Conservation (phyloP, 2,797 vertebrate genomes). For the Enteromius unitaeniatus region DNA sequence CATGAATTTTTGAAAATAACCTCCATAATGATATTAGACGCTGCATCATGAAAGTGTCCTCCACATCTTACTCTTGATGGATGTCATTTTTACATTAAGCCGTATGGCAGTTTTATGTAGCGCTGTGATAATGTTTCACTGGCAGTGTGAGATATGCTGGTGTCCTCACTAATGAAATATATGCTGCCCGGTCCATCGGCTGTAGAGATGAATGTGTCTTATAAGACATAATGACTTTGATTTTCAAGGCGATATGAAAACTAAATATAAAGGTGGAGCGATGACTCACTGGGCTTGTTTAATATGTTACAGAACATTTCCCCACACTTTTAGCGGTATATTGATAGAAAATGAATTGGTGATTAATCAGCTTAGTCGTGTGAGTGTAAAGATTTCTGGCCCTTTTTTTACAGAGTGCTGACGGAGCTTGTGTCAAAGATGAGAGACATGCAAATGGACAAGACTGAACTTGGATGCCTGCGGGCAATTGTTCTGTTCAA, state of each 20-base stretch:
- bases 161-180: slow-evolving; percentile 47
- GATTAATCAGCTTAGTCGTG: slow-evolving; percentile 18
- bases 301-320: slow-evolving; percentile 22
- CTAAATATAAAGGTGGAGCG: slow-evolving; percentile 15
- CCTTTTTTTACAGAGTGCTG: slow-evolving; percentile 55
- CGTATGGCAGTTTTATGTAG: slow-evolving; percentile 43
- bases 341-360: slow-evolving; percentile 3
- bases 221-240: slow-evolving; percentile 42
- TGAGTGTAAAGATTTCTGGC: slow-evolving; percentile 9
- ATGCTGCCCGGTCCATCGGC: slow-evolving; percentile 1
- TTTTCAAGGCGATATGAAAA: slow-evolving; percentile 25
- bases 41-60: slow-evolving; percentile 24
- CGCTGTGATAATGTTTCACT: slow-evolving; percentile 49
- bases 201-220: slow-evolving; percentile 36
- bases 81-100: slow-evolving; percentile 61
- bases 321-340: background rate
- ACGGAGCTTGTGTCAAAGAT: slow-evolving; percentile 85
- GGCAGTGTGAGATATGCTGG: slow-evolving; percentile 34
- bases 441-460: slow-evolving; percentile 92
- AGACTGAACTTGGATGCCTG: slow-evolving; percentile 88
- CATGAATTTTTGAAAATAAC: slow-evolving; percentile 47
- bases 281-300: slow-evolving; percentile 31
- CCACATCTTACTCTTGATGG: slow-evolving; percentile 46
- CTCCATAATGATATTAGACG: slow-evolving; percentile 33
- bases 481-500: slow-evolving; percentile 89